phyloP scores from a whole-genome alignment of 1,140 invertebrate species.

The Matsumurasca onukii region DNA sequence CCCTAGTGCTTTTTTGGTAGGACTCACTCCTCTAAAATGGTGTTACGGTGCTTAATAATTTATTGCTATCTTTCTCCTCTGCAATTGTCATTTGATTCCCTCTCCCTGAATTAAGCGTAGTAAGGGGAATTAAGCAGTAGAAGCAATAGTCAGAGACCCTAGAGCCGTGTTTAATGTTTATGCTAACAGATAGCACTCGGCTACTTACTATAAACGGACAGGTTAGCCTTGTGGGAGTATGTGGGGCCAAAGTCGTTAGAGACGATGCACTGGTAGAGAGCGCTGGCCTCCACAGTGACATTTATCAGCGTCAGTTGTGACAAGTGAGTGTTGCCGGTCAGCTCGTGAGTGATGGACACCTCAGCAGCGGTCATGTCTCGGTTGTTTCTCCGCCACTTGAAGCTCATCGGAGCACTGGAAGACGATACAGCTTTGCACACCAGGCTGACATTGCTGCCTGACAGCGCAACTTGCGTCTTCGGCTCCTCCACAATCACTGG shows the following conservation, averaged over 20 bases:
- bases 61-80: no score
- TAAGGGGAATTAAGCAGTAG: no score
- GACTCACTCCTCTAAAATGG: no score
- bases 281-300: slow-evolving; percentile 74
- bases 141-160: no score
- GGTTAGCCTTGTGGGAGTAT: slow-evolving; percentile 82
- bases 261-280: slow-evolving; percentile 91
- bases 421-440: slow-evolving; percentile 73
- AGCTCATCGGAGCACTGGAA: slow-evolving; percentile 63
- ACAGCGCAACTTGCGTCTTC: slow-evolving; percentile 75
- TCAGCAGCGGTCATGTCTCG: slow-evolving; percentile 57
- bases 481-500: slow-evolving; percentile 83
- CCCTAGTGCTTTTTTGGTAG: no score
- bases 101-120: no score
- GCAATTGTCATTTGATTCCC: no score
- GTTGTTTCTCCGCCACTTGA: slow-evolving; percentile 90
- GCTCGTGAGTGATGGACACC: neutral
- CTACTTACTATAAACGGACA: slow-evolving; percentile 76
- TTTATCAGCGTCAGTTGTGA: slow-evolving; percentile 62
- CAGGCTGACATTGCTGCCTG: slow-evolving; percentile 79
- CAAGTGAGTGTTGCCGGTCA: slow-evolving; percentile 16
- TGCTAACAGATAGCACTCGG: no score
- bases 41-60: no score
- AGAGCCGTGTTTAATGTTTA: no score
- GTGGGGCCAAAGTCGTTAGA: slow-evolving; percentile 86